These are phyloP conservation scores for Cavia aperea DNA, from an alignment of 2,113 vertebrate species.

Conservation along the genomic window DNA sequence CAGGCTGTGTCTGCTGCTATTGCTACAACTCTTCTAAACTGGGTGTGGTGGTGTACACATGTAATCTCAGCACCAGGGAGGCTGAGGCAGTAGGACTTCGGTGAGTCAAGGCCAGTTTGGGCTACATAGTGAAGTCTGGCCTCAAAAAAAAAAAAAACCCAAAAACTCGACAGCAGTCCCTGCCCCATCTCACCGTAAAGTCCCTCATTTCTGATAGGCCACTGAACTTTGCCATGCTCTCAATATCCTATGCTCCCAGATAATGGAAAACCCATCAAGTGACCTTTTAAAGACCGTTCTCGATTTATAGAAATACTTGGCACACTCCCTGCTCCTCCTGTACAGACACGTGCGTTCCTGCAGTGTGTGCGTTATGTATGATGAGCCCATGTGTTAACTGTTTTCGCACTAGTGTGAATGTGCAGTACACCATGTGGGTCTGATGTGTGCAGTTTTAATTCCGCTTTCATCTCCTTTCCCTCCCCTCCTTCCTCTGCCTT, in stretches of 20 bases:
- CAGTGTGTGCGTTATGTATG: not conserved
- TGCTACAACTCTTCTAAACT: not conserved
- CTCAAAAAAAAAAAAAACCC: not conserved
- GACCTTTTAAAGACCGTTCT: not conserved
- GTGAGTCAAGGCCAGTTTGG: not conserved
- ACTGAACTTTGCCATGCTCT: not conserved
- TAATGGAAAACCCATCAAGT: too few relatives aligned
- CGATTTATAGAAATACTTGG: not conserved
- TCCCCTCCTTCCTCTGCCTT: not conserved
- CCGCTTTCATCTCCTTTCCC: accelerated
- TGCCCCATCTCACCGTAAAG: too few relatives aligned
- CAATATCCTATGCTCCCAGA: not conserved
- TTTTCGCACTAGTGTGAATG: not conserved
- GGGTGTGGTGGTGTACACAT: not conserved
- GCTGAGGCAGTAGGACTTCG: not conserved
- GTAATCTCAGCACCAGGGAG: not conserved
- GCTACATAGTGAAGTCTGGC: not conserved
- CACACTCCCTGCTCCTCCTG: too few relatives aligned
- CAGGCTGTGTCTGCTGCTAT: not conserved
- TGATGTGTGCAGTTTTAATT: not conserved
- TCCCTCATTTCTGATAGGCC: not conserved
- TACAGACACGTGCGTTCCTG: not conserved
- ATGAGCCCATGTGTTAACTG: not conserved
- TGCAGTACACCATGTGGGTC: not conserved
- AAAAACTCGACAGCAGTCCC: not conserved